These are phyloP conservation scores for Meriones unguiculatus DNA, from an alignment of 2,113 vertebrate species.

Conservation along the genomic window DNA sequence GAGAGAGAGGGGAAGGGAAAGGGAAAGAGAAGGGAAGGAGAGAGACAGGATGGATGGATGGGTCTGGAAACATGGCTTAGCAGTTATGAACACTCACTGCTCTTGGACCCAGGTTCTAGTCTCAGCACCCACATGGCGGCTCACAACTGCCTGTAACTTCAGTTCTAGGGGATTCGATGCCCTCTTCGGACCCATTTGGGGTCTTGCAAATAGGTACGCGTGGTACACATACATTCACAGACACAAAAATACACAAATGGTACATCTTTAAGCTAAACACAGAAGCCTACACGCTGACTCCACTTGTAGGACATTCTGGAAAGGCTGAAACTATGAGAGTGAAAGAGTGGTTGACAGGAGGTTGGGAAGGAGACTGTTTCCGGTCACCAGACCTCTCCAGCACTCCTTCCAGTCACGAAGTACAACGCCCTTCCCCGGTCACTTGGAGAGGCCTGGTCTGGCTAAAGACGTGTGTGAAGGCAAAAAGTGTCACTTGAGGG, in stretches of 20 bases:
- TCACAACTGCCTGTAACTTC: background rate
- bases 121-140: background rate
- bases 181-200: background rate
- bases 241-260: background rate
- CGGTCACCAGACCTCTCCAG: background rate
- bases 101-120: background rate
- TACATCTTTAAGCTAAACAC: background rate
- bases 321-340: background rate
- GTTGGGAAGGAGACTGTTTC: background rate
- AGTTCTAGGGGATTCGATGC: background rate
- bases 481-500: background rate
- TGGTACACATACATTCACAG: background rate
- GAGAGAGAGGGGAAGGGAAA: background rate
- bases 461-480: background rate
- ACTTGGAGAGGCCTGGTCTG: background rate
- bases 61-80: background rate
- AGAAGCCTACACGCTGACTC: background rate
- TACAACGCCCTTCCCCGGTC: background rate
- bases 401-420: background rate
- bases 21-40: background rate
- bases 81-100: background rate
- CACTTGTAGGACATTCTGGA: background rate
- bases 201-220: background rate
- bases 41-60: background rate
- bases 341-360: background rate